Conservation (phyloP, 2,113 vertebrate genomes). For the Bucco capensis region DNA sequence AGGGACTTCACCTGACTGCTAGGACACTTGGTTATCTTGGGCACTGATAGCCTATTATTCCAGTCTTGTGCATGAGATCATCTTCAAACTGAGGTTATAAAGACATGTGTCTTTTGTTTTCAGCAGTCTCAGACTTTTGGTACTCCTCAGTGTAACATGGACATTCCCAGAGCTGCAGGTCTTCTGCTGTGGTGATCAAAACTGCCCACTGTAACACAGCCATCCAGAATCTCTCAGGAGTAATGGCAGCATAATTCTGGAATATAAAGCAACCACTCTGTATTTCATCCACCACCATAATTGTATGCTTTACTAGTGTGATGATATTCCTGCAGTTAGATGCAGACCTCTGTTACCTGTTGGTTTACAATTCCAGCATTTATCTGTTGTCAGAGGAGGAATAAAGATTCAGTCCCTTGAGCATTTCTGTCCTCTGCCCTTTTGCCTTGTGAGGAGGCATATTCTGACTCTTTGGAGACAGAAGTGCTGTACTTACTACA, state of each 20-base stretch:
- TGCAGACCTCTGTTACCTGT: accelerated
- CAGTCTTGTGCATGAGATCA: neutral
- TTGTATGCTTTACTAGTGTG: neutral
- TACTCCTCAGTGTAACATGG: neutral
- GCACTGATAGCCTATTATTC: neutral
- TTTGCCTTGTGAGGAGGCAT: neutral
- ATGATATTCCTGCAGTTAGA: neutral
- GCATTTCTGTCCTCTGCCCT: neutral
- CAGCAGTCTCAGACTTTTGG: neutral
- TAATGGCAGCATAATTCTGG: neutral
- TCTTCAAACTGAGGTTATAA: neutral
- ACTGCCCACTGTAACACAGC: neutral
- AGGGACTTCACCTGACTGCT: too few relatives aligned
- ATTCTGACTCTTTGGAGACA: neutral
- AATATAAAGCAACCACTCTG: neutral
- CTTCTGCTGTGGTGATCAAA: neutral
- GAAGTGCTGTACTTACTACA: neutral
- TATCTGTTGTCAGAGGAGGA: neutral
- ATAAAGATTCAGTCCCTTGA: neutral
- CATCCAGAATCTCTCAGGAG: neutral
- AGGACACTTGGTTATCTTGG: too few relatives aligned
- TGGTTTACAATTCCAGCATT: neutral
- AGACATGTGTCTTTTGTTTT: accelerated
- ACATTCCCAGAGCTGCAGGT: neutral
- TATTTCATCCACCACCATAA: neutral